Evolutionary conservation across 2,888 invertebrate species (phyloP).

Genomic region (Autographa gamma): DNA sequence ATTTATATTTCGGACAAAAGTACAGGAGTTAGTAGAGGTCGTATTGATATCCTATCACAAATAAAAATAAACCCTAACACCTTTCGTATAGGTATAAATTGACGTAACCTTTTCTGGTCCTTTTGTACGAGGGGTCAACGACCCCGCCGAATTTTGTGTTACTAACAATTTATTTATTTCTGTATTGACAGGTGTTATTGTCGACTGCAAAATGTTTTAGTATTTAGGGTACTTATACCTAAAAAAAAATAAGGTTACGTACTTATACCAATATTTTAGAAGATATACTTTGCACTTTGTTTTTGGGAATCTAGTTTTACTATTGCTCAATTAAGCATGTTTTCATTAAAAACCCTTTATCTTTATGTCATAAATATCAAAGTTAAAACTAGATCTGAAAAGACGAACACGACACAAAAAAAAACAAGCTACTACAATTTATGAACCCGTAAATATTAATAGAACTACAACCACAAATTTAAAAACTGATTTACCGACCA

Average conservation of each 20-base stretch:
- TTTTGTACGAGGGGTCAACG: conserved; percentile 56
- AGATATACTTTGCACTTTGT: no score
- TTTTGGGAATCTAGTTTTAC: no score
- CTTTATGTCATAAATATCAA: no score
- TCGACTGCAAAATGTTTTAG: conserved; percentile 15
- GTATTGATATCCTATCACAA: neutral
- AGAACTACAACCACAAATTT: conserved; percentile 27
- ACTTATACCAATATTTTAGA: no score
- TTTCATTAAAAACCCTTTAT: no score
- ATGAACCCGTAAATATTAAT: conserved; percentile 33
- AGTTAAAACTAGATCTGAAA: neutral
- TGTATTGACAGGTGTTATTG: conserved; percentile 66
- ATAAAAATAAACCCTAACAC: conserved; percentile 25
- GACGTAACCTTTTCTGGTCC: conserved; percentile 8
- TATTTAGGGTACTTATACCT: no score
- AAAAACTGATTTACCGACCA: conserved; percentile 31
- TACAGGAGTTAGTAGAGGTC: no score
- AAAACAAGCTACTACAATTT: neutral
- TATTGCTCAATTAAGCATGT: no score
- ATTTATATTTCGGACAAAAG: no score
- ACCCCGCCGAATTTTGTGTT: conserved; percentile 50
- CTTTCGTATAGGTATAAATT: conserved; percentile 20
- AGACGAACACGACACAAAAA: neutral
- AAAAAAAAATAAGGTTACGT: no score
- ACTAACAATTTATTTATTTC: conserved; percentile 52